Base-by-base conservation (phyloP, 92 coral and sea anemone genomes). In the Epizoanthus stellaris region DNA sequence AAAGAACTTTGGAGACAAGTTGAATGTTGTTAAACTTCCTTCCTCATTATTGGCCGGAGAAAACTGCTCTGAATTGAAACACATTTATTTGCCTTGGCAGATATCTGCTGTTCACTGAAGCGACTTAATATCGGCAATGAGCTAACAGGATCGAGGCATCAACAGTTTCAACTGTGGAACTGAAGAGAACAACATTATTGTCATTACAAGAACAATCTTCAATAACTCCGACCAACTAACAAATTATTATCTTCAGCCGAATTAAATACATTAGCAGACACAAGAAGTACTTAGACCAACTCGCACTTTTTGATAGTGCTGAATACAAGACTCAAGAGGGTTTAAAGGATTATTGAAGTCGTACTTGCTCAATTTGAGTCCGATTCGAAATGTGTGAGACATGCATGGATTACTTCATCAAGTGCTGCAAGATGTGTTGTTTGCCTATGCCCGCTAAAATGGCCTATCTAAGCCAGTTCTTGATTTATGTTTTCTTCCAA, bases 401-500 rank as follows among this genome's bases (percentile, higher is more conserved):
- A 8, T 89, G 92, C 75, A 91, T 94, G 5, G 70, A 85, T 7
- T 76, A 89, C 39, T 94, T 91, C 38, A 60, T 87, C 3, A 49
- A 70, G 3, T 59, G 81, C 16, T 94, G 98, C 86, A 87, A 77
- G 11, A 42, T 86, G 12, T 94, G 94, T 79, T 94, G 95, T 56
- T 80, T 88, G 30, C 86, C 82, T 4, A 85, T 92, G 85, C 40
- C 93, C 14, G 62, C 84, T 20, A 94, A 87, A 86, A 82, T 84
- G 23, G 76, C 93, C 5, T 94, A 89, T 20, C 86, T 92, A 14
- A 45, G 87, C 12, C 98, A 94, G 72, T 94, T 94, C 70, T 75
- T 91, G 43, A 87, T 94, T 23, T 94, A 94, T 80, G 85, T 85
- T 38, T 80, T 92, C 40, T 82, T 94, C 7, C 98, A 94, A 79